phyloP scores from a whole-genome alignment of 2,113 vertebrate species.

The Nymphicus hollandicus region DNA sequence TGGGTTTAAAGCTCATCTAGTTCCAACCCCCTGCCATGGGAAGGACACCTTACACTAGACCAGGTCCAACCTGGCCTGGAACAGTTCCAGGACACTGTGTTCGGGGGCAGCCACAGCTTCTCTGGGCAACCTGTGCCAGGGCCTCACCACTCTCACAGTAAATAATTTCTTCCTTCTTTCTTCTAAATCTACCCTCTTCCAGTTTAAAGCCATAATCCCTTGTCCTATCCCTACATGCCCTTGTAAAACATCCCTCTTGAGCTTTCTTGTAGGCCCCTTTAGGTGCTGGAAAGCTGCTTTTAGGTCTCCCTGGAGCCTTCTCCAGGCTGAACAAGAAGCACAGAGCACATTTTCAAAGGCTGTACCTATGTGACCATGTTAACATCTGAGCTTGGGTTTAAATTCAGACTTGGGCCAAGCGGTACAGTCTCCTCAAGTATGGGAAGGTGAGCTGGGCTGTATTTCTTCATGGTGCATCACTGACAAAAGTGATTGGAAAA shows the following conservation, averaged over 20 bases:
- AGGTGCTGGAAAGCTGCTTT: neutral
- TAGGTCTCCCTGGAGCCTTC: neutral
- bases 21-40: neutral
- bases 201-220: neutral
- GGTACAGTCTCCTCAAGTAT: fast-evolving
- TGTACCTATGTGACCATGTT: neutral
- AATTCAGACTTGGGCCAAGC: neutral
- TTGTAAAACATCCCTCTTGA: neutral
- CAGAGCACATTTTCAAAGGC: neutral
- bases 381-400: neutral
- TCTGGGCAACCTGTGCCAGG: neutral
- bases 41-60: neutral
- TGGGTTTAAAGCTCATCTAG: neutral
- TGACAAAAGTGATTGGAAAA: neutral
- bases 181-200: neutral
- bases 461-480: neutral
- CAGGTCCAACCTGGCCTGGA: neutral
- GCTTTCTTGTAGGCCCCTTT: neutral
- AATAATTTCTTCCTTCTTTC: neutral
- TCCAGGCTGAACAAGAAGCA: neutral
- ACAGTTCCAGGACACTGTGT: neutral
- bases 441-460: neutral
- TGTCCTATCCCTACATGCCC: neutral
- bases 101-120: neutral
- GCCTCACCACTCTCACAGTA: neutral